Evolutionary conservation across 2,888 invertebrate species (phyloP).

Genomic region (Nemotelus pantherinus): DNA sequence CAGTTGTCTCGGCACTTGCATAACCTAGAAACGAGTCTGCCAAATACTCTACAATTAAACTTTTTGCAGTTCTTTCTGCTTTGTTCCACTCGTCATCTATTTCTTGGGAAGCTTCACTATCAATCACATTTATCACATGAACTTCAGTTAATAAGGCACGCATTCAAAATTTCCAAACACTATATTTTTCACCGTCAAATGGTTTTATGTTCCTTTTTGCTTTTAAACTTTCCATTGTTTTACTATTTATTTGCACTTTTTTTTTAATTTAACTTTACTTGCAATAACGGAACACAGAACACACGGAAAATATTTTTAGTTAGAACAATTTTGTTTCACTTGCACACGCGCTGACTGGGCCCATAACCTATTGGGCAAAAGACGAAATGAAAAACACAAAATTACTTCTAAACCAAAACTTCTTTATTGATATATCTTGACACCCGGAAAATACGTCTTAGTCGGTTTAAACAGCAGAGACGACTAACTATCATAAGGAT

Average conservation of each 20-base stretch:
- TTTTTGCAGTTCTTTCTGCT: constrained; percentile 46
- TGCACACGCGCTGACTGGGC: not conserved
- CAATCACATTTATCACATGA: constrained; percentile 38
- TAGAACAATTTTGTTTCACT: too few relatives aligned
- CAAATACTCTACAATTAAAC: constrained; percentile 45
- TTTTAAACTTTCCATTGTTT: constrained; percentile 4
- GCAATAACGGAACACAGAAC: too few relatives aligned
- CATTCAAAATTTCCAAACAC: constrained; percentile 47
- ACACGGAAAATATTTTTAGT: too few relatives aligned
- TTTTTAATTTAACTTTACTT: too few relatives aligned
- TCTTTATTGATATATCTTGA: too few relatives aligned
- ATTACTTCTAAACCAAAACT: too few relatives aligned
- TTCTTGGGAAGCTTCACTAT: constrained; percentile 8
- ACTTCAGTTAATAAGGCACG: constrained; percentile 37
- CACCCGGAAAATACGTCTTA: too few relatives aligned
- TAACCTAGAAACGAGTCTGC: constrained; percentile 44
- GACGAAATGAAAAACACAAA: not conserved
- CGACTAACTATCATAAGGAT: too few relatives aligned
- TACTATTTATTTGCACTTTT: not conserved
- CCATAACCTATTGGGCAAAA: constrained; percentile 23
- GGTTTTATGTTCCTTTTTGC: constrained; percentile 4
- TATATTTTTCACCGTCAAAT: constrained; percentile 46
- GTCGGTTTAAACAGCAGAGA: too few relatives aligned
- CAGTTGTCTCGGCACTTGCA: constrained; percentile 13
- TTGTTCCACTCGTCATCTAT: constrained; percentile 20